A percentile compares a stretch with the other conserved stretches of the same genome.
Evolutionary conservation across 2,888 invertebrate genomes (phyloP).

Genomic region (Chymomyza amoena): DNA sequence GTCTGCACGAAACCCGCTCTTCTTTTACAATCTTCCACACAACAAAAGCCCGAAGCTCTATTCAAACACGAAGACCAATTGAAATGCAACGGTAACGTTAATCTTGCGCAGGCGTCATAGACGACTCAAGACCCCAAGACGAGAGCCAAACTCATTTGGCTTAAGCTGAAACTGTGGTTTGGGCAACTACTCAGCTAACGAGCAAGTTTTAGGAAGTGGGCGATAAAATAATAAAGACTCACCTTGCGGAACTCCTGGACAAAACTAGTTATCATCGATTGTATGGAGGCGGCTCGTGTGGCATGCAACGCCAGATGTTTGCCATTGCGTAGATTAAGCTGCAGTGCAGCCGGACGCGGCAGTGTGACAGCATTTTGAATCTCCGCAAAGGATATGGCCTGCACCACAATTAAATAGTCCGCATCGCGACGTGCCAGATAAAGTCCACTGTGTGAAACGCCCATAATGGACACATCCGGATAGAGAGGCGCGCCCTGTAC

Average conservation of each 20-base stretch:
- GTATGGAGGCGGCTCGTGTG: conserved; percentile 90
- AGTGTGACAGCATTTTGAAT: conserved; percentile 81
- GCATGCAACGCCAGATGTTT: conserved; percentile 89
- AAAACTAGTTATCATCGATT: conserved; percentile 91
- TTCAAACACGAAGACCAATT: not conserved
- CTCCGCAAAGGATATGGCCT: conserved; percentile 84
- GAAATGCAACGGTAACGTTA: not conserved
- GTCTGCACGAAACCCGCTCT: not conserved
- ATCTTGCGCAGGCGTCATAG: not conserved
- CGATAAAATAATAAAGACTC: conserved; percentile 62
- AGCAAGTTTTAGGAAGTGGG: not conserved
- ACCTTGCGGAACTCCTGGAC: conserved; percentile 87
- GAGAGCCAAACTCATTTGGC: not conserved
- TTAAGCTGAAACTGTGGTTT: not conserved
- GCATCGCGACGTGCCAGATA: conserved; percentile 84
- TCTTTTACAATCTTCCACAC: not conserved
- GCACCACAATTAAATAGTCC: conserved; percentile 83
- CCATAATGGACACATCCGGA: conserved; percentile 90
- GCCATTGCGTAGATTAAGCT: conserved; percentile 86
- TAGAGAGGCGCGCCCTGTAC: conserved; percentile 84
- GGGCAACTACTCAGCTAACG: not conserved
- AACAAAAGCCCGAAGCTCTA: not conserved
- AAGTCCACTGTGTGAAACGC: conserved; percentile 93
- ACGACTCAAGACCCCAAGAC: not conserved
- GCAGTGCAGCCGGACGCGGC: conserved; percentile 85